These are phyloP conservation scores for Pygoscelis adeliae DNA, from an alignment of 2,113 vertebrate species.

Conservation along the genomic window DNA sequence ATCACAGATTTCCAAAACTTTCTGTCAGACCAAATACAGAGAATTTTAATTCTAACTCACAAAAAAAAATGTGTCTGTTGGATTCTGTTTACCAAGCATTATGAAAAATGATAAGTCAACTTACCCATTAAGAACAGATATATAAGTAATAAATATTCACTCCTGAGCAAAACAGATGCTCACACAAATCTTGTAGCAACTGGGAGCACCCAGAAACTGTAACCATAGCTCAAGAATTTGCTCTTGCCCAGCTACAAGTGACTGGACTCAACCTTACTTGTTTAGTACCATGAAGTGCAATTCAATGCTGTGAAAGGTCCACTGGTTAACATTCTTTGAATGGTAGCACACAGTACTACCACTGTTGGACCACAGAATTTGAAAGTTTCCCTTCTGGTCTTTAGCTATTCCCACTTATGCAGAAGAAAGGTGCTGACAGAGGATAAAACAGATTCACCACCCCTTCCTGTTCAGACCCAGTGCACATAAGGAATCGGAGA, in stretches of 20 bases:
- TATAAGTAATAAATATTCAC: neutral
- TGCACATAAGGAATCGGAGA: neutral
- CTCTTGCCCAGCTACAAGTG: neutral
- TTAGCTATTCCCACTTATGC: neutral
- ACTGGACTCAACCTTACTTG: neutral
- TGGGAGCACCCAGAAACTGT: neutral
- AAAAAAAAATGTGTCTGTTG: neutral
- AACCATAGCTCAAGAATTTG: neutral
- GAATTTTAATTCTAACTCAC: neutral
- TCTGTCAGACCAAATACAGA: neutral
- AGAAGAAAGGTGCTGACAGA: neutral
- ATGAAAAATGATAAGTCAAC: neutral
- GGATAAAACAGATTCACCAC: neutral
- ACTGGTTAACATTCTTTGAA: neutral
- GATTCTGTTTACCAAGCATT: neutral
- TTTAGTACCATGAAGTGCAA: neutral
- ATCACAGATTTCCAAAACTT: neutral
- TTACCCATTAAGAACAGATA: neutral
- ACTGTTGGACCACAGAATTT: neutral
- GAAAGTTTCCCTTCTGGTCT: neutral
- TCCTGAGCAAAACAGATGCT: neutral
- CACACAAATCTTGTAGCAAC: neutral
- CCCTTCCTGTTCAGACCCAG: neutral
- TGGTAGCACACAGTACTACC: neutral
- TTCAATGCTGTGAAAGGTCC: neutral